phyloP scores from a whole-genome alignment of 2,797 vertebrate genomes.

The Takifugu ocellatus region DNA sequence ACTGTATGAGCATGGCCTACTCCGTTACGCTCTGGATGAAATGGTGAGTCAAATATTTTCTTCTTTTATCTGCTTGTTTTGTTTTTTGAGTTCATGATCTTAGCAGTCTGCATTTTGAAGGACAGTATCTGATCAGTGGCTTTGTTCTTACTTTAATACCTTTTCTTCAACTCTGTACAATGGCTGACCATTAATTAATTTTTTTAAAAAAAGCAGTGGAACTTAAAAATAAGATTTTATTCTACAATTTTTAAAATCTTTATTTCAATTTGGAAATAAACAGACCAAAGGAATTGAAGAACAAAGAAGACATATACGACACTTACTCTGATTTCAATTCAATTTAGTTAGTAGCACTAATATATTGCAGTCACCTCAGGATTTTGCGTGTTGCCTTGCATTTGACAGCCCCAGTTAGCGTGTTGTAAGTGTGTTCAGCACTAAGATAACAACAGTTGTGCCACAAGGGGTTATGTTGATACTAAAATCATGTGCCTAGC shows the following conservation, averaged over 20 bases:
- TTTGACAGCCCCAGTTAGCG: constrained; percentile 4
- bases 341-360: no score
- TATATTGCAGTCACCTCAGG: not conserved
- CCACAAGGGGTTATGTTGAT: constrained; percentile 49
- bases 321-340: no score
- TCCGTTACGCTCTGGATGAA: constrained; percentile 95
- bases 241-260: no score
- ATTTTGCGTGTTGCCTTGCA: not conserved
- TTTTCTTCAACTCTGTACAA: no score
- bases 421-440: constrained; percentile 36
- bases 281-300: no score
- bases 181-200: not conserved
- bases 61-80: not conserved
- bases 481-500: constrained; percentile 50
- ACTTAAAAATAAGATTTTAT: no score
- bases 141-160: no score
- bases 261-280: no score
- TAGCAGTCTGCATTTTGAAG: not conserved
- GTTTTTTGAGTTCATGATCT: not conserved
- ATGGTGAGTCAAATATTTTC: constrained; percentile 82
- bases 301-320: no score
- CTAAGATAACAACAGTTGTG: constrained; percentile 29
- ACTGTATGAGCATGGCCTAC: constrained; percentile 92
- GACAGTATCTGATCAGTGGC: not conserved
- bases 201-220: not conserved